Percentiles rank a stretch among this genome's conserved stretches.
Evolutionary conservation across 2,797 vertebrate species (phyloP).

Genomic region (Cebuella pygmaea): DNA sequence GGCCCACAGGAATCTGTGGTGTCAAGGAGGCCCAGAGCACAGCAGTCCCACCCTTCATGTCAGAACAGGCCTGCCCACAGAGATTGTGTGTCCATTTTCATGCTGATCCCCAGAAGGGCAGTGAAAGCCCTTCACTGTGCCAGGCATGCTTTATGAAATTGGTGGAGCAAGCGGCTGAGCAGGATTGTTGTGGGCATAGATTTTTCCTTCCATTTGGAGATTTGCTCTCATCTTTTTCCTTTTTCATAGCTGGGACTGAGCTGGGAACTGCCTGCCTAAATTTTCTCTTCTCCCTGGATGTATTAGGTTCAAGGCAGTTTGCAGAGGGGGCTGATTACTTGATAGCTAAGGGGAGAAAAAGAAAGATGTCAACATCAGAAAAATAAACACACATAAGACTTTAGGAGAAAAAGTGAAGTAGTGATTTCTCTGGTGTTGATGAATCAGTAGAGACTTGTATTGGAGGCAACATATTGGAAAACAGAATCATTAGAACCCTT

Average conservation of each 20-base stretch:
- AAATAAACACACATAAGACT: background rate
- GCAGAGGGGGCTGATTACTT: background rate
- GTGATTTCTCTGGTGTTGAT: background rate
- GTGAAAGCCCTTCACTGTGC: background rate
- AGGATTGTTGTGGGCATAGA: background rate
- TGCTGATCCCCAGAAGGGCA: background rate
- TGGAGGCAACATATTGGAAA: background rate
- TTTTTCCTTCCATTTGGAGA: constrained; percentile 29
- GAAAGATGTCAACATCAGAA: constrained; percentile 1
- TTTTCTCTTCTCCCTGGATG: background rate
- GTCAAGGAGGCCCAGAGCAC: too few relatives aligned
- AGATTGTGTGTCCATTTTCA: background rate
- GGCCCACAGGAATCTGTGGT: background rate
- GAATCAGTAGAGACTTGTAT: background rate
- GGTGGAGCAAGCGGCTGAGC: background rate
- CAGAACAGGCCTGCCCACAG: background rate
- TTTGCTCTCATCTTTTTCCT: background rate
- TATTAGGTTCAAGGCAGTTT: background rate
- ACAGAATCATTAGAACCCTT: background rate
- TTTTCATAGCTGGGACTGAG: background rate
- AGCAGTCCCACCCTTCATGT: background rate
- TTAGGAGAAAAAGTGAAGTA: background rate
- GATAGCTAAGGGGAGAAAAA: background rate
- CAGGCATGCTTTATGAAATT: background rate
- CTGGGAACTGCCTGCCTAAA: background rate